Base-by-base conservation (phyloP, 2,888 invertebrate species). In the Drosophila ezoana region DNA sequence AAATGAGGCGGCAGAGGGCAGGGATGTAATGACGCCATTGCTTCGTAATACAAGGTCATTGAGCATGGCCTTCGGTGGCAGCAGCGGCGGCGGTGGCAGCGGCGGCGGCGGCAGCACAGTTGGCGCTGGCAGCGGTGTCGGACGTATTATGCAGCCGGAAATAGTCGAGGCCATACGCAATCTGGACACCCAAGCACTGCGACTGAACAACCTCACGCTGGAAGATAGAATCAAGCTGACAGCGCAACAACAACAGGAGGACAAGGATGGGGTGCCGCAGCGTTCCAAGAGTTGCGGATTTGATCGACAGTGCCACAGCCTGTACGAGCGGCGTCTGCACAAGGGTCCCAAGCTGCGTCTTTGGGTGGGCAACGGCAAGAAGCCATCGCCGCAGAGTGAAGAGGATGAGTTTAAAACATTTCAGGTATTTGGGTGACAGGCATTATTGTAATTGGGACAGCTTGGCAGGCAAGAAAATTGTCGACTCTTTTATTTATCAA, bases 1-100 rank as follows among this genome's bases (percentile, higher is more conserved):
- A 3, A 87, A 82, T 58, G 85, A 87, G 67, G 84, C 83, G 16
- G 91, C 90, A 91, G 90, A 92, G 93, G 93, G 72, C 80, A 91
- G 65, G 91, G 94, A 90, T 93, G 93, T 90, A 80, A 92, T 70
- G 79, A 91, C 89, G 20, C 92, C 90, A 18, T 72, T 90, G 72
- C 91, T 89, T 23, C 84, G 78, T 33, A 73, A 54, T 32, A 65
- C 86, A 45, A 75, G 89, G 71, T 59, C 84, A 23, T 51, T 73
- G 23, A 75, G 72, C 41, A 54, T 75, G 72, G 51, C 84, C 68
- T 81, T 86, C 45, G 43, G 14, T n/a, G 20, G 35, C 13, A 16
- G 28, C 18, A 32, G n/a, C 41, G 33, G 40, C 38, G 41, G 16
- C 1, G 18, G 20, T 16, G 16, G 37, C 43, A 23, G 28, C 43